These are phyloP conservation scores for Leuciscus idus DNA, from an alignment of 2,113 vertebrate genomes.

Conservation along the genomic window DNA sequence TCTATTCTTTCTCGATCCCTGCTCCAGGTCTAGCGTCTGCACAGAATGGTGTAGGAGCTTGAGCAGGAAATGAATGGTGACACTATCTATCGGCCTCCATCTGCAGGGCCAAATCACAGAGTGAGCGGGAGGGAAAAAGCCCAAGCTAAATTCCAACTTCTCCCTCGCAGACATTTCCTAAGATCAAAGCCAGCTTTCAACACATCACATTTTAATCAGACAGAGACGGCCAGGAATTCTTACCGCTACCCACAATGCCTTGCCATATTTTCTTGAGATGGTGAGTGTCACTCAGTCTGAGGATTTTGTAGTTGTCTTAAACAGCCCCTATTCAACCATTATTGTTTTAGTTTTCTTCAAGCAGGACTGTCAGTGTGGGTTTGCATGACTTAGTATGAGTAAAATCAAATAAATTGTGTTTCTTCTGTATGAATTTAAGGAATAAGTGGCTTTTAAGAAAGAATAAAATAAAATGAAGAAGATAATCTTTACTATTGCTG, in stretches of 20 bases:
- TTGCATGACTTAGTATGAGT: not conserved
- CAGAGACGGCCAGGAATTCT: slow-evolving; percentile 67
- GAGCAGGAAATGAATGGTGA: slow-evolving; percentile 69
- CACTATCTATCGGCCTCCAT: slow-evolving; percentile 67
- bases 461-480: not conserved
- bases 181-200: slow-evolving; percentile 79
- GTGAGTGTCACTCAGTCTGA: slow-evolving; percentile 29
- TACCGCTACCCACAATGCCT: slow-evolving; percentile 65
- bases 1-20: slow-evolving; percentile 44
- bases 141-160: slow-evolving; percentile 70
- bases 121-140: slow-evolving; percentile 57
- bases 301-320: slow-evolving; percentile 31
- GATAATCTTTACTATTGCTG: not conserved
- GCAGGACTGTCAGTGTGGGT: not conserved
- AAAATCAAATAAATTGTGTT: not conserved
- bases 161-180: slow-evolving; percentile 71
- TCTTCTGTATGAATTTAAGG: not conserved
- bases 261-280: slow-evolving; percentile 44
- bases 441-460: not conserved
- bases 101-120: slow-evolving; percentile 58
- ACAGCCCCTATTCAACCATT: not conserved
- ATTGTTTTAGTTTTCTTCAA: not conserved
- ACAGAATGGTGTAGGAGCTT: slow-evolving; percentile 56
- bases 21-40: slow-evolving; percentile 44
- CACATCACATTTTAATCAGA: slow-evolving; percentile 74